Evolutionary conservation across 2,797 vertebrate species (phyloP).

Genomic region (Hoplostethus atlanticus): DNA sequence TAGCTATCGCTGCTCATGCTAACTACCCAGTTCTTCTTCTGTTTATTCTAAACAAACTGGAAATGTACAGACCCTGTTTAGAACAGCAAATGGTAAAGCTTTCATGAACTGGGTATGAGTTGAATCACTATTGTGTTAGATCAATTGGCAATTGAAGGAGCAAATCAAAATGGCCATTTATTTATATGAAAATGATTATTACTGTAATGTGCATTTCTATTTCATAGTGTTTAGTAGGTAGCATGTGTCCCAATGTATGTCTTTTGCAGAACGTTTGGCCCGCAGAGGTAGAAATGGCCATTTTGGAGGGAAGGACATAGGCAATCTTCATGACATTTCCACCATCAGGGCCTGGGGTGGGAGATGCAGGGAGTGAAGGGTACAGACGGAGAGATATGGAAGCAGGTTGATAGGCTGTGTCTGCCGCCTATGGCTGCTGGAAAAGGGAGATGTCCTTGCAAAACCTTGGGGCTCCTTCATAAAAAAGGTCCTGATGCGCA

Average conservation of each 20-base stretch:
- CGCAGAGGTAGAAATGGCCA: conserved; percentile 38
- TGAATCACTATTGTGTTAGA: background rate
- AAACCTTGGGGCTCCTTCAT: conserved; percentile 46
- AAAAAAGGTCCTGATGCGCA: conserved; percentile 5
- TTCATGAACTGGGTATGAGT: too few species aligned
- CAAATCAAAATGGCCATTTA: background rate
- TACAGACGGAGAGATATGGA: conserved; percentile 51
- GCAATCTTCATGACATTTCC: conserved; percentile 68
- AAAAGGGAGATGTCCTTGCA: conserved; percentile 64
- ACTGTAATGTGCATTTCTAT: conserved; percentile 18
- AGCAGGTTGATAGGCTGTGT: conserved; percentile 54
- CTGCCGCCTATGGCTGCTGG: conserved; percentile 58
- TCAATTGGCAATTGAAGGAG: background rate
- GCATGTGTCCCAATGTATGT: conserved; percentile 20
- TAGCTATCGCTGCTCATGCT: too few species aligned
- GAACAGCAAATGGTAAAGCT: too few species aligned
- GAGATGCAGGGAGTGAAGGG: conserved; percentile 50
- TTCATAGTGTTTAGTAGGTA: background rate
- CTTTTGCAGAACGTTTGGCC: conserved; percentile 45
- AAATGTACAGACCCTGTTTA: too few species aligned
- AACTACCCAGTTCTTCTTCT: too few species aligned
- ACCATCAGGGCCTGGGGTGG: conserved; percentile 52
- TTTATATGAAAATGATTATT: conserved; percentile 11
- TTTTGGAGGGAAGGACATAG: conserved; percentile 43
- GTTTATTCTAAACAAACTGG: too few species aligned